A percentile compares a stretch with the other conserved stretches of the same genome.
phyloP scores from a whole-genome alignment of 2,888 invertebrate genomes.

The Entomobrya multifasciata region DNA sequence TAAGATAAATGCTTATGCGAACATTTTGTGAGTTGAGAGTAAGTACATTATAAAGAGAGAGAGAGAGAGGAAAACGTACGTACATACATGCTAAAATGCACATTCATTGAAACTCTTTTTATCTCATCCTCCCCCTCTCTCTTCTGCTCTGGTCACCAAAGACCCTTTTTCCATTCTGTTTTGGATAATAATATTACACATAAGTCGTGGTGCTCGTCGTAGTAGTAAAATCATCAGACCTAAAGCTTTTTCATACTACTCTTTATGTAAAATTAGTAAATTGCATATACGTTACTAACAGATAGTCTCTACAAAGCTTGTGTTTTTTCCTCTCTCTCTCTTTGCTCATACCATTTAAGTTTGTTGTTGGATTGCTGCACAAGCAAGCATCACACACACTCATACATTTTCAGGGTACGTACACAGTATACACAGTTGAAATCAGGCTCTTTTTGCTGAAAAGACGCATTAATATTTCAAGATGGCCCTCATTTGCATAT shows the following conservation, averaged over 20 bases:
- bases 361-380: constrained; percentile 47
- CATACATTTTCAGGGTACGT: constrained; percentile 21
- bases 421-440: constrained; percentile 49
- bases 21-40: too few relatives aligned
- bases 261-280: constrained; percentile 63
- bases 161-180: constrained; percentile 52
- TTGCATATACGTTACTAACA: too few relatives aligned
- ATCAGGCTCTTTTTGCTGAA: constrained; percentile 70
- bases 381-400: constrained; percentile 38
- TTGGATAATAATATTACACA: constrained; percentile 50
- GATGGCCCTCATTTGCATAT: constrained; percentile 80
- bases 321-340: constrained; percentile 7
- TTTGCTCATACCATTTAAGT: constrained; percentile 47
- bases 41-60: too few relatives aligned
- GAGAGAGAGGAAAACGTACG: neutral
- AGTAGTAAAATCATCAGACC: constrained; percentile 37
- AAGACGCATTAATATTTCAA: constrained; percentile 80
- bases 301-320: constrained; percentile 35
- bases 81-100: neutral
- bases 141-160: constrained; percentile 47
- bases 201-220: constrained; percentile 5
- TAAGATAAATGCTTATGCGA: constrained; percentile 38
- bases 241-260: constrained; percentile 44
- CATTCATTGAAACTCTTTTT: constrained; percentile 41
- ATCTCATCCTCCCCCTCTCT: constrained; percentile 19